Evolutionary conservation across 1,140 invertebrate species (phyloP), one percentile per base, ranked within the genome.

Genomic region (Drosophila serrata): DNA sequence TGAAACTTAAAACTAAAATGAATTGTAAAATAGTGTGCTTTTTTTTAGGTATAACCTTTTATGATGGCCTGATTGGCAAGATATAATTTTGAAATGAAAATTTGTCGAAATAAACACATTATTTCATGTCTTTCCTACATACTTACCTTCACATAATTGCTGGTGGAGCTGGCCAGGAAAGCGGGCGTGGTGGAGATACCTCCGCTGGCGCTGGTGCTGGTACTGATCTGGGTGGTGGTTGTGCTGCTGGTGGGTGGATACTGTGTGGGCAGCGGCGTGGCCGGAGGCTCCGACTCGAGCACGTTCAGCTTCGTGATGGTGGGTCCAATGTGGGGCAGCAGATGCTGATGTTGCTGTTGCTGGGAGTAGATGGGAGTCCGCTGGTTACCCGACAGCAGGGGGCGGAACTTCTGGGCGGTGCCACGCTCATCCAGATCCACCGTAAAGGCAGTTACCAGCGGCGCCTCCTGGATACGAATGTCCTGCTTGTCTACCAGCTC

Each of bases 401-500:
- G 96, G 58, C 96, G 95, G 3, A 97, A 95, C 85, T 95, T 96
- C 68, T 96, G 95, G 0, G 96, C 96, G 17, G 95, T 82, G 1
- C 96, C 96, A 31, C 94, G 93, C 53, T 95, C 95, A 80, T 97
- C 96, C 90, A 97, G 95, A 76, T 97, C 96, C 3, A 97, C 96
- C 0, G 96, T 97, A 79, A 97, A 97, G 1, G 96, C 96, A 2
- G 96, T 96, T 1, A 97, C 95, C 33, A 97, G 82, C 0, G 96
- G 96, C 6, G 96, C 96, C 73, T 95, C 95, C 82, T 96, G 96
- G 49, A 97, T 96, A 85, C 96, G 96, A 12, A 97, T 96, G 59
- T 96, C 95, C 76, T 95, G 94, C 81, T 95, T 94, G 81, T 95
- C 94, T 2, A 95, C 94, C 74, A 94, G 92, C 81, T 94, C 94